Conservation (phyloP, 2,888 invertebrate species). For the Aquatica leii region DNA sequence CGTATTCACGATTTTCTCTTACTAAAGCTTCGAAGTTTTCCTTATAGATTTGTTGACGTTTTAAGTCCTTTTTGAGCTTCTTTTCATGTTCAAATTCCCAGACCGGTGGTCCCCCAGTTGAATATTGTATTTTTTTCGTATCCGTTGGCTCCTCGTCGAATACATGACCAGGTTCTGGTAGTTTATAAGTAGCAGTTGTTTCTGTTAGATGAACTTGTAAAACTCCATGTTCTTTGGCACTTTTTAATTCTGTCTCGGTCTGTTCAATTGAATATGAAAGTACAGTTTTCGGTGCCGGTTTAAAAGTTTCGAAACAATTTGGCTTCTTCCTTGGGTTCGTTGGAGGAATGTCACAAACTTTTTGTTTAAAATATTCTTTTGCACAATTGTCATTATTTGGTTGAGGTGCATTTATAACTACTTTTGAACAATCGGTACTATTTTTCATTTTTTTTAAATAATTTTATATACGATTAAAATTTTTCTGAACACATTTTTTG, state of each 20-base stretch:
- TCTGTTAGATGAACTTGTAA: constrained; percentile 47
- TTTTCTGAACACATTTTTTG: no score
- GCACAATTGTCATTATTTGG: no score
- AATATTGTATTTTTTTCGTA: constrained; percentile 26
- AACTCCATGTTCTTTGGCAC: constrained; percentile 33
- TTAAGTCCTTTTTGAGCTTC: no score
- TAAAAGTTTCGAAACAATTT: constrained; percentile 40
- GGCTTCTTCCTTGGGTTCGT: constrained; percentile 34
- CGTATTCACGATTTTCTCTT: no score
- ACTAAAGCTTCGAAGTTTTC: no score
- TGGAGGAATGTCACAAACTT: constrained; percentile 43
- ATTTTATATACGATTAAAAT: no score
- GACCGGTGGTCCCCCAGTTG: constrained; percentile 47
- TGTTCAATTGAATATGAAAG: constrained; percentile 50
- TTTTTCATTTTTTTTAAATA: no score
- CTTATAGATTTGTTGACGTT: no score
- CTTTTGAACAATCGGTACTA: no score
- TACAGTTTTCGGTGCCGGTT: constrained; percentile 43
- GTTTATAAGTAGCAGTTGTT: constrained; percentile 47
- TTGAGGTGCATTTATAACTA: no score
- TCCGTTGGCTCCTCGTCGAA: constrained; percentile 14
- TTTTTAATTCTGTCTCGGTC: constrained; percentile 46
- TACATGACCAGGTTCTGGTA: constrained; percentile 24
- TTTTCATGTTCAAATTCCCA: constrained; percentile 50
- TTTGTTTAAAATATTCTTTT: constrained; percentile 2